These are phyloP conservation scores for Diaphora mendica DNA, from an alignment of 2,888 invertebrate species.

Conservation along the genomic window DNA sequence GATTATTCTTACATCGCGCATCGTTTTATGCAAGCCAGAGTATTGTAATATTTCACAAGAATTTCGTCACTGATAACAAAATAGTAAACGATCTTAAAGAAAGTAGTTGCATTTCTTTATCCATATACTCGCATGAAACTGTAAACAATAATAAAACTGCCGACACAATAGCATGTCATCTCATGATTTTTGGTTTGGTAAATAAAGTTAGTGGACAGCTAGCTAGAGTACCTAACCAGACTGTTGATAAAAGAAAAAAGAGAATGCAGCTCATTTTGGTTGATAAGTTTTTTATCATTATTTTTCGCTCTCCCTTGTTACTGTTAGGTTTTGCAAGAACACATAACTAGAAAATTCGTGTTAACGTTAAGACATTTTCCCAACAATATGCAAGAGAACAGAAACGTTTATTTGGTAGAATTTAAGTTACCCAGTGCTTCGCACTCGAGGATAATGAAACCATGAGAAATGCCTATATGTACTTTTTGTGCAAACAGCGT, in stretches of 20 bases:
- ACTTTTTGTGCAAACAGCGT: not conserved
- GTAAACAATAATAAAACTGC: too few species aligned
- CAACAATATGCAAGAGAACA: not conserved
- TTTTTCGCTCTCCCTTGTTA: not conserved
- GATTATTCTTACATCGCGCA: not conserved
- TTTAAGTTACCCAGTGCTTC: not conserved
- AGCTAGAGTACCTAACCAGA: not conserved
- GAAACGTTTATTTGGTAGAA: not conserved
- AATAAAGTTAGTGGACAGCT: not conserved
- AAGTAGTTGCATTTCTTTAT: not conserved
- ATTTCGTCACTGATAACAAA: too few species aligned
- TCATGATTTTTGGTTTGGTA: not conserved
- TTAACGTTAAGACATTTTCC: too few species aligned
- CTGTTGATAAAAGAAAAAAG: too few species aligned
- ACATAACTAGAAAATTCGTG: not conserved
- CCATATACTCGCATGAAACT: too few species aligned
- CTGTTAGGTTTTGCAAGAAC: not conserved
- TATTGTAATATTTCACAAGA: too few species aligned
- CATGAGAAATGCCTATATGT: not conserved
- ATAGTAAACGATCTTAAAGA: too few species aligned
- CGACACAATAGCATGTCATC: too few species aligned
- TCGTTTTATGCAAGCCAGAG: too few species aligned
- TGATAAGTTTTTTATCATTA: not conserved
- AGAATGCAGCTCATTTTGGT: too few species aligned
- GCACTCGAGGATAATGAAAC: not conserved